Evolutionary conservation across 2,888 invertebrate species (phyloP), one percentile per base, ranked within the genome.

Genomic region (Parapristionchus giblindavisi): DNA sequence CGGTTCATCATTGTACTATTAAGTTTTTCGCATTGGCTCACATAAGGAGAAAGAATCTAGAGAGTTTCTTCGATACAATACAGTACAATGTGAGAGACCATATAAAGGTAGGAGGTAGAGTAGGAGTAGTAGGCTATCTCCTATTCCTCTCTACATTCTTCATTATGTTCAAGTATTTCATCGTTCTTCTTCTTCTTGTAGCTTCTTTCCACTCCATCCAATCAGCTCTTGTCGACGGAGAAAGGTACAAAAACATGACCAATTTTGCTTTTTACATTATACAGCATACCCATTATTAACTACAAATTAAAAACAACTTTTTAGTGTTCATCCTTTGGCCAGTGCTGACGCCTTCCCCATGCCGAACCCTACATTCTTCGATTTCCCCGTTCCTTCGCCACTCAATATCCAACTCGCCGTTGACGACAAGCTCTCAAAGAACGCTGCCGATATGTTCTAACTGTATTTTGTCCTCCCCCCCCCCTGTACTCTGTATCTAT

Each of bases 311-410:
- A 24, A 65, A 14, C 48, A 40, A n/a, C 29, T n/a, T 56, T 71
- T 27, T 40, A 71, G 70, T 32, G n/a, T n/a, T 24, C 56, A 56
- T 38, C 70, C 54, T 14, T 38, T 38, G 27, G 27, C 54, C 4
- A 40, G 29, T 27, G 54, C 52, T 38, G 70, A 71, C 40, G 14
- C 54, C 14, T 71, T 71, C 56, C 70, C 70, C 24, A 27, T 71
- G 24, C 70, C 70, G 8, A 17, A 43, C 21, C 40, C 70, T 0
- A 1, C 54, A 1, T 56, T 71, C 38, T 71, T 71, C 70, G 56
- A 32, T 2, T 71, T 71, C 40, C 70, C 70, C 34, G 11, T 21
- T 11, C 68, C 68, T 29, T 36, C 51, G 3, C 68, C 52, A 11
- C 36, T 68, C 34, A 36, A 52, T 14, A 52, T 68, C 36, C n/a